Conservation (phyloP, 2,888 invertebrate genomes). For the Acronicta psi region DNA sequence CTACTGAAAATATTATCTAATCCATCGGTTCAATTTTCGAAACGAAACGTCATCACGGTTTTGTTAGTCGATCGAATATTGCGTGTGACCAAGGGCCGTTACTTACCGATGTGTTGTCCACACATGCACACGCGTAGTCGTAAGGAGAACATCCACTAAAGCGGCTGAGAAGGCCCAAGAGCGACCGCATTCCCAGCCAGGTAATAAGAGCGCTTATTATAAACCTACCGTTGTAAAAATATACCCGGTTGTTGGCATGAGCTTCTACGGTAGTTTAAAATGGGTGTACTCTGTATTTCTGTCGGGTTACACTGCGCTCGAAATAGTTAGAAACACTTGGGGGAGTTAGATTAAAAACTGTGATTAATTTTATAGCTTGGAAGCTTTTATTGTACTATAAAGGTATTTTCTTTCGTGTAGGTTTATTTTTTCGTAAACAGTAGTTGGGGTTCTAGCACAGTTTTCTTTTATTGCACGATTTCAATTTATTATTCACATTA, state of each 20-base stretch:
- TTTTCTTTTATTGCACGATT: constrained; percentile 79
- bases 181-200: constrained; percentile 89
- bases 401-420: constrained; percentile 49
- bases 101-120: constrained; percentile 88
- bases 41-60: constrained; percentile 26
- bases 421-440: constrained; percentile 59
- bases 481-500: constrained; percentile 68
- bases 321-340: constrained; percentile 53
- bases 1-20: background rate
- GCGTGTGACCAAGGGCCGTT: constrained; percentile 72
- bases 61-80: constrained; percentile 74
- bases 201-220: constrained; percentile 85
- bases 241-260: constrained; percentile 81
- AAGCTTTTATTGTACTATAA: constrained; percentile 50
- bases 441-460: constrained; percentile 77
- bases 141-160: constrained; percentile 89
- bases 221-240: constrained; percentile 75
- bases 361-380: constrained; percentile 59
- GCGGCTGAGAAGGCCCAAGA: constrained; percentile 89
- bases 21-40: constrained; percentile 20
- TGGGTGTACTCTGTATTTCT: constrained; percentile 72
- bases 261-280: constrained; percentile 78
- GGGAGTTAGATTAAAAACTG: constrained; percentile 54
- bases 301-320: constrained; percentile 82
- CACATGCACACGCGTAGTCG: constrained; percentile 89